Evolutionary conservation across 2,797 vertebrate species (phyloP).

Genomic region (Parambassis ranga): DNA sequence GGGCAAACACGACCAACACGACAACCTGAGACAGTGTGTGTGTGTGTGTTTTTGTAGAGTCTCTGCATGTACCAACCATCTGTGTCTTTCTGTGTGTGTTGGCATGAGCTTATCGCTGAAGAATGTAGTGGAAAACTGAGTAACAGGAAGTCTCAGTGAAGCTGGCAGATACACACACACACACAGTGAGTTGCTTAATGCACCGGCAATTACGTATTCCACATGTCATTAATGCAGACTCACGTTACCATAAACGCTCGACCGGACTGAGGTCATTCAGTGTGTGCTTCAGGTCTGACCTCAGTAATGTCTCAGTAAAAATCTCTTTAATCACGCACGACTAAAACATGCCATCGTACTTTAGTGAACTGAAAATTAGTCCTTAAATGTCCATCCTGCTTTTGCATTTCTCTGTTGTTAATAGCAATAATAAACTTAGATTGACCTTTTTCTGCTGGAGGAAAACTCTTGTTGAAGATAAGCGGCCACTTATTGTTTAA

Average conservation of each 20-base stretch:
- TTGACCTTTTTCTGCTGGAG: background rate
- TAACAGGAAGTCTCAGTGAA: conserved; percentile 76
- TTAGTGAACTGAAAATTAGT: no score
- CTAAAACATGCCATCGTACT: no score
- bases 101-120: conserved; percentile 71
- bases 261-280: background rate
- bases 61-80: conserved; percentile 21
- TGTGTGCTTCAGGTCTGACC: conserved; percentile 23
- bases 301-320: background rate
- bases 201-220: background rate
- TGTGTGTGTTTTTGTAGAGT: background rate
- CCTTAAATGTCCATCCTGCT: no score
- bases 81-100: conserved; percentile 37
- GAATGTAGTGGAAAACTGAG: conserved; percentile 78
- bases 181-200: background rate
- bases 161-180: conserved; percentile 48
- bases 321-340: background rate
- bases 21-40: conserved; percentile 9
- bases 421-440: background rate
- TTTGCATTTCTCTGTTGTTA: no score
- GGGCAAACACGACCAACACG: conserved; percentile 4
- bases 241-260: background rate
- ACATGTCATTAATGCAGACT: conserved; percentile 10
- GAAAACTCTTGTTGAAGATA: background rate
- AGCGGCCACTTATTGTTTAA: background rate